phyloP scores from a whole-genome alignment of 1,140 invertebrate genomes.

The Conopomorpha cramerella region DNA sequence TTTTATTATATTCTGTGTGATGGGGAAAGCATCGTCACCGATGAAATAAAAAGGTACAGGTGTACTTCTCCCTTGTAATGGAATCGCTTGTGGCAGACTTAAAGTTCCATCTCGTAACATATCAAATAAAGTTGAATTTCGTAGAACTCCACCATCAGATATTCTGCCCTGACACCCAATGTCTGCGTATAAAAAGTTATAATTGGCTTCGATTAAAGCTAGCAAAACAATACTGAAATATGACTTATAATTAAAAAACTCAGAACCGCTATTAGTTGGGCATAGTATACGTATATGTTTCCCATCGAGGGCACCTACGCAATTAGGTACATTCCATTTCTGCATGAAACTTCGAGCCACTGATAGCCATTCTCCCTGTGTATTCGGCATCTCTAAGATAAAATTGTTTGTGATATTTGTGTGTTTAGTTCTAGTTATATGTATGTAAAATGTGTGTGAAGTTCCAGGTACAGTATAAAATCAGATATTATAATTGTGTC shows the following conservation, averaged over 20 bases:
- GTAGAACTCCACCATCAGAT: slow-evolving; percentile 23
- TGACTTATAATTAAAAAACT: slow-evolving; percentile 54
- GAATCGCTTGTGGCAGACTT: slow-evolving; percentile 5
- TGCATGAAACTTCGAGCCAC: slow-evolving; percentile 19
- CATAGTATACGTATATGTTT: slow-evolving; percentile 40
- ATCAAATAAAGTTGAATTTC: slow-evolving; percentile 8
- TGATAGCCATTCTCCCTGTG: slow-evolving; percentile 16
- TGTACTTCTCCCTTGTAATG: slow-evolving; percentile 12
- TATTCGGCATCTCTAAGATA: slow-evolving; percentile 2
- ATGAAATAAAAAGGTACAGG: slow-evolving; percentile 16
- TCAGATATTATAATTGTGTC: neutral
- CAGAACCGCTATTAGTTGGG: slow-evolving; percentile 24
- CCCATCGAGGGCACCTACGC: slow-evolving; percentile 41
- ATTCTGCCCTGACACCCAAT: slow-evolving; percentile 28
- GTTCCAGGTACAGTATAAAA: neutral
- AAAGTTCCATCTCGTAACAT: slow-evolving; percentile 7
- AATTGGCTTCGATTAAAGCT: slow-evolving; percentile 41
- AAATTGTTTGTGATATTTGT: slow-evolving; percentile 1
- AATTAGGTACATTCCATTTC: slow-evolving; percentile 24
- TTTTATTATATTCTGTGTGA: slow-evolving; percentile 31
- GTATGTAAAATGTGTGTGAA: neutral
- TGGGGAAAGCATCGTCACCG: slow-evolving; percentile 52
- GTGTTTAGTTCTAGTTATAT: neutral
- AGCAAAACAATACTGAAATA: slow-evolving; percentile 52
- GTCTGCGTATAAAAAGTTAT: slow-evolving; percentile 38